Conservation (phyloP, 1,140 invertebrate species). For the Hylyphantes graminicola region DNA sequence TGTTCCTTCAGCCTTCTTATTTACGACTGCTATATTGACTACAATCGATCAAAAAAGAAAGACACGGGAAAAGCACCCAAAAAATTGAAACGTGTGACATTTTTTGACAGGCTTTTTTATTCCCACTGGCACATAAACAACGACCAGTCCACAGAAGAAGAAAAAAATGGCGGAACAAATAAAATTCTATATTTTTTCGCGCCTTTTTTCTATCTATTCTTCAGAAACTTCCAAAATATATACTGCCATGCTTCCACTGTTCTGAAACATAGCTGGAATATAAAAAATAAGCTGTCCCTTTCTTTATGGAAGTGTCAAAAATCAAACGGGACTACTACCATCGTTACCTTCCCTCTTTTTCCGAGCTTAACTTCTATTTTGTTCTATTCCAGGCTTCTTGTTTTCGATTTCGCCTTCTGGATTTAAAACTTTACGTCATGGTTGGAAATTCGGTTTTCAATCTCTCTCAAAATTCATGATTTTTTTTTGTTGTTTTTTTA, state of each 20-base stretch:
- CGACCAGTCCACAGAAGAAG: constrained; percentile 1
- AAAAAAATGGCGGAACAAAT: constrained; percentile 15
- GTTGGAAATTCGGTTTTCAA: constrained; percentile 22
- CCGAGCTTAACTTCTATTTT: constrained; percentile 5
- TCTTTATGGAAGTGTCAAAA: constrained; percentile 47
- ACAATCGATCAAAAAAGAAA: constrained; percentile 40
- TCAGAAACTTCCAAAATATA: constrained; percentile 57
- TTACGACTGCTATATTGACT: constrained; percentile 50
- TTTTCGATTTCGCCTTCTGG: background rate
- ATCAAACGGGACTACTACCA: constrained; percentile 38
- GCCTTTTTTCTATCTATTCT: background rate
- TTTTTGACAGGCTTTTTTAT: constrained; percentile 57
- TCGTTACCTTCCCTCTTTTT: constrained; percentile 43
- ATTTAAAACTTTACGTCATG: constrained; percentile 50
- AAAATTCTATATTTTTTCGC: constrained; percentile 42
- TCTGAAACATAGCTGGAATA: constrained; percentile 40
- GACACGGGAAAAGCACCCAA: constrained; percentile 37
- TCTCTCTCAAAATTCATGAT: background rate
- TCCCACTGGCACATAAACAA: constrained; percentile 41
- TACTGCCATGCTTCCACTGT: constrained; percentile 51
- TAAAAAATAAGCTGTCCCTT: constrained; percentile 22
- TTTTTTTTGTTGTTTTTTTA: background rate
- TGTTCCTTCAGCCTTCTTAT: constrained; percentile 32
- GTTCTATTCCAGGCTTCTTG: background rate
- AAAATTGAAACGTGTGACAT: constrained; percentile 60